Base-by-base conservation (phyloP, 2,113 vertebrate species). In the Prinia subflava region DNA sequence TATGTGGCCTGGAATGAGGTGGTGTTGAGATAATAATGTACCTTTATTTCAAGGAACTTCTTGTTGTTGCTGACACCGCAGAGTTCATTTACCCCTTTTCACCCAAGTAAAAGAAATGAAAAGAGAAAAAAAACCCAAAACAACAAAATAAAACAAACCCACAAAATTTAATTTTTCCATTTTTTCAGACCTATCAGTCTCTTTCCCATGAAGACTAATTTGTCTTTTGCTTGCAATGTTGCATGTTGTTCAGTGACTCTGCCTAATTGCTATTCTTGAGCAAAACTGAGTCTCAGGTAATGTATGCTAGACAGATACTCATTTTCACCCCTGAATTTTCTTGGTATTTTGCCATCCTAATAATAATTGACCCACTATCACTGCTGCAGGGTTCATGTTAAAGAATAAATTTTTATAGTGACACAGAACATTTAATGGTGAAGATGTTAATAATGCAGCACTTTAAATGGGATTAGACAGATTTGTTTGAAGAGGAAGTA, bases 181-280 rank as follows among this genome's bases (percentile, higher is more conserved):
- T 87, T 79, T 10, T 92, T 89, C 42, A 63, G 83, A 56, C 46
- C 90, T 95, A 76, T 90, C 59, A 31, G 46, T 94, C 67, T 90
- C 50, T 83, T 76, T 23, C 24, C 47, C 47, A 24, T 65, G n/a
- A 92, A 89, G 73, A 74, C 46, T 94, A 88, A 92, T 94, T 92
- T 92, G 49, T 82, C 82, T 91, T 94, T 79, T 90, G 42, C 82
- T 95, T 95, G 87, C 81, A 67, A 21, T 92, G 89, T 91, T 53
- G 79, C 82, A 39, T 95, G 78, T 94, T 87, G 74, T 53, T 95
- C 74, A 65, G 28, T 92, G 67, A 39, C 30, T 92, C 73, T 89
- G 78, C 73, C 77, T 91, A 91, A 78, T 84, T 96, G 80, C 76
- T 94, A 60, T 93, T 94, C 86, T 74, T 90, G 39, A 93, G 73